These are phyloP conservation scores for Taxidea taxus DNA, from an alignment of 2,113 vertebrate genomes.

Conservation along the genomic window DNA sequence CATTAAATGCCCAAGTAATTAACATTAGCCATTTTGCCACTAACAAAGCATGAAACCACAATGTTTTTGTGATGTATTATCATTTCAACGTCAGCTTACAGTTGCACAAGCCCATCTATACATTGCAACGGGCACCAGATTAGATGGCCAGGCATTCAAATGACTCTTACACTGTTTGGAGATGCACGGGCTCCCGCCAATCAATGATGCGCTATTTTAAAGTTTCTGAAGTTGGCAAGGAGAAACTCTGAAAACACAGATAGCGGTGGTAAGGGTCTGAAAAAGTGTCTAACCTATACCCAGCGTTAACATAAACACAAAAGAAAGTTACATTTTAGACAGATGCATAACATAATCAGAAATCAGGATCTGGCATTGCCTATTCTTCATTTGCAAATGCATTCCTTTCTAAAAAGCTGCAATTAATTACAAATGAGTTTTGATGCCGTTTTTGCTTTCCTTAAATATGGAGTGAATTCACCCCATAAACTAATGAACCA, in stretches of 20 bases:
- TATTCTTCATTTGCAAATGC: conserved; percentile 72
- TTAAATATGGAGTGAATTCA: conserved; percentile 85
- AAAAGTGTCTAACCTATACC: conserved; percentile 45
- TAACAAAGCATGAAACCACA: conserved; percentile 72
- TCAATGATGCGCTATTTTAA: conserved; percentile 69
- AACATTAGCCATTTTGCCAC: conserved; percentile 77
- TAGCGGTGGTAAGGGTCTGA: neutral
- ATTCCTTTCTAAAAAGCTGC: conserved; percentile 83
- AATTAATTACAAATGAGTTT: conserved; percentile 86
- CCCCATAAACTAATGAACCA: conserved; percentile 87
- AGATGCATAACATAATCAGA: conserved; percentile 67
- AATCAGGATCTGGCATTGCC: conserved; percentile 62
- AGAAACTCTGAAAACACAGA: conserved; percentile 32
- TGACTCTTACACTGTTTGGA: conserved; percentile 60
- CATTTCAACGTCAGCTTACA: conserved; percentile 69
- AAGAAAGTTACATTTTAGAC: conserved; percentile 65
- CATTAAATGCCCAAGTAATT: conserved; percentile 80
- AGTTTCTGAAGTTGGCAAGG: conserved; percentile 59
- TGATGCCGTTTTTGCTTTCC: conserved; percentile 83
- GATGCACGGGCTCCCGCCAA: conserved; percentile 24
- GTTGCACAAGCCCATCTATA: conserved; percentile 67
- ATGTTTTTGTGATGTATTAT: conserved; percentile 67
- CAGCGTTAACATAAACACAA: conserved; percentile 61
- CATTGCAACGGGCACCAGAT: conserved; percentile 60
- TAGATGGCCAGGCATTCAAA: conserved; percentile 62